phyloP scores from a whole-genome alignment of 2,888 invertebrate species.

The Thera obeliscata region DNA sequence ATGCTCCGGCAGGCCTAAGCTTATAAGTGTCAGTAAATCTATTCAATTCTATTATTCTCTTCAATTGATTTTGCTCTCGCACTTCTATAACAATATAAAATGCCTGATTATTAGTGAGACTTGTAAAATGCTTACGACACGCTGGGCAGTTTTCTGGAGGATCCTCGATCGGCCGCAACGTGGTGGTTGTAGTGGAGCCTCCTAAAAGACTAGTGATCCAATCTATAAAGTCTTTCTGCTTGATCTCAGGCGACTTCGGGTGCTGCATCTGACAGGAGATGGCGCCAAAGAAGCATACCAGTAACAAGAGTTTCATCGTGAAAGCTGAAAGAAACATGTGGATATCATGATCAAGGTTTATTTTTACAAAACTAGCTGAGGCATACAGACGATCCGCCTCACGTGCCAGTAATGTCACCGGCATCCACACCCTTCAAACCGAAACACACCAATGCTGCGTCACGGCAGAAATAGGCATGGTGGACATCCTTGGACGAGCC shows the following conservation, averaged over 20 bases:
- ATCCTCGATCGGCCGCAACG: slow-evolving; percentile 54
- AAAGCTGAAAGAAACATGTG: slow-evolving; percentile 23
- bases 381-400: no score
- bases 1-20: no score
- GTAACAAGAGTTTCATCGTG: slow-evolving; percentile 57
- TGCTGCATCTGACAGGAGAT: slow-evolving; percentile 48
- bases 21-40: no score
- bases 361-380: no score
- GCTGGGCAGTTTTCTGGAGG: slow-evolving; percentile 74
- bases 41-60: no score
- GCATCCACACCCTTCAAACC: no score
- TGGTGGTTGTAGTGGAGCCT: slow-evolving; percentile 55
- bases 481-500: no score
- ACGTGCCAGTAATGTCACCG: no score
- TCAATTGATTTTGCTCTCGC: no score
- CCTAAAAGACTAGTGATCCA: slow-evolving; percentile 73
- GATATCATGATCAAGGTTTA: background rate
- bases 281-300: slow-evolving; percentile 53
- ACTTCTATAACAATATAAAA: no score
- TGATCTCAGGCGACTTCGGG: slow-evolving; percentile 33
- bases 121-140: slow-evolving; percentile 77
- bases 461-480: no score
- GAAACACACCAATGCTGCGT: no score
- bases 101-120: background rate
- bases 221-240: slow-evolving; percentile 71